Conservation (phyloP, 1,140 invertebrate species). For the Brachionus plicatilis region DNA sequence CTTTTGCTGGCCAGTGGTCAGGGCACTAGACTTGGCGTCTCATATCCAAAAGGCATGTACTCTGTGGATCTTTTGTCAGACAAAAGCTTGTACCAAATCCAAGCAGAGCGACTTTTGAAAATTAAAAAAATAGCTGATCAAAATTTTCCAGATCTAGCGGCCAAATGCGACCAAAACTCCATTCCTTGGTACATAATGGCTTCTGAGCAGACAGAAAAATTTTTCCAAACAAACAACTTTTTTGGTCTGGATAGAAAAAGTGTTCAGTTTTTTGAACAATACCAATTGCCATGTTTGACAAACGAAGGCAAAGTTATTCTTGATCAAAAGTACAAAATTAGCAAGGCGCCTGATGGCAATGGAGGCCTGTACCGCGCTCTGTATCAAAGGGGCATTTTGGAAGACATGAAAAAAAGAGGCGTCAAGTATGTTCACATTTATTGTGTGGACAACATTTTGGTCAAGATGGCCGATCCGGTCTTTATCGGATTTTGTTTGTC, state of each 20-base stretch:
- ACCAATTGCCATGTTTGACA: constrained; percentile 83
- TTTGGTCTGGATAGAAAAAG: constrained; percentile 80
- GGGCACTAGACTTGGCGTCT: constrained; percentile 84
- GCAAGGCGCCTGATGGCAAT: constrained; percentile 89
- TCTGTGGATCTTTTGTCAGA: constrained; percentile 79
- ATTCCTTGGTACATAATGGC: constrained; percentile 86
- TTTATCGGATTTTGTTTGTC: constrained; percentile 90
- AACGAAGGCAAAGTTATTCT: constrained; percentile 89
- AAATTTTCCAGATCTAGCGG: constrained; percentile 4
- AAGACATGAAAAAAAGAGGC: constrained; percentile 73
- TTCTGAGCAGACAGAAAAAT: constrained; percentile 84
- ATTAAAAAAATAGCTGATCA: constrained; percentile 8
- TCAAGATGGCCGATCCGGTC: constrained; percentile 92
- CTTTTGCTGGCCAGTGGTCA: constrained; percentile 73
- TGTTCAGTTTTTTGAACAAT: constrained; percentile 86
- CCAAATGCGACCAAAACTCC: constrained; percentile 66
- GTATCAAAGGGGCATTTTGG: constrained; percentile 67
- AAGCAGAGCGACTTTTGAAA: constrained; percentile 76
- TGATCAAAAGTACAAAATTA: constrained; percentile 67
- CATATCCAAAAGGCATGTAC: constrained; percentile 95
- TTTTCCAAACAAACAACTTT: constrained; percentile 73
- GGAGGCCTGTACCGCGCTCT: constrained; percentile 85
- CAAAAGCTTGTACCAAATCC: constrained; percentile 87
- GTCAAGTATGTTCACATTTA: constrained; percentile 91
- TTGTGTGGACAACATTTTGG: constrained; percentile 96